A percentile compares a stretch with the other conserved stretches of the same genome.
These are phyloP conservation scores for Sphenodon punctatus DNA, from an alignment of 2,797 vertebrate species.

Conservation along the genomic window DNA sequence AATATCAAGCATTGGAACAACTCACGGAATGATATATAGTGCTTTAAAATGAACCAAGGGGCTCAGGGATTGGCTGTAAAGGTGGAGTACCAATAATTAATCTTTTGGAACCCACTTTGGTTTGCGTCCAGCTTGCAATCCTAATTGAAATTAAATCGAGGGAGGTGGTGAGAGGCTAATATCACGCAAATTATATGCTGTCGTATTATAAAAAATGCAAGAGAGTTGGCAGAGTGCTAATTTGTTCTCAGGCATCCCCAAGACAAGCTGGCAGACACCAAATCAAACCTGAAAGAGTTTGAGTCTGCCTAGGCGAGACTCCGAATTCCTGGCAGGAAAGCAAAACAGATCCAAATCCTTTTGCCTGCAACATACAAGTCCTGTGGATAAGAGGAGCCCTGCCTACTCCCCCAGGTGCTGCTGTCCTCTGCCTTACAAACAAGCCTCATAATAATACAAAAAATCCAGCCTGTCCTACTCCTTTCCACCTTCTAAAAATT, in stretches of 20 bases:
- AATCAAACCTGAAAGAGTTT: conserved; percentile 28
- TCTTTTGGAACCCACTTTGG: conserved; percentile 9
- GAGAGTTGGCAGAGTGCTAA: conserved; percentile 1
- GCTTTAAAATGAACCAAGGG: conserved; percentile 35
- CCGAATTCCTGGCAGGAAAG: conserved; percentile 41
- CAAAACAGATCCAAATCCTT: conserved; percentile 44
- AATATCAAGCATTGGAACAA: conserved; percentile 42
- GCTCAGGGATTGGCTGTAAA: conserved; percentile 19
- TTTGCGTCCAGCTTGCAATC: conserved; percentile 33
- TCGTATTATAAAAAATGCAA: background rate
- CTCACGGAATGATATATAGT: conserved; percentile 16
- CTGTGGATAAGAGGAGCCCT: conserved; percentile 61
- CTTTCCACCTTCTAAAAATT: conserved; percentile 34
- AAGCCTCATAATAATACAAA: conserved; percentile 46
- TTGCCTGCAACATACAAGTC: conserved; percentile 54
- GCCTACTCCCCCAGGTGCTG: conserved; percentile 59
- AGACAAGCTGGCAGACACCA: conserved; percentile 6
- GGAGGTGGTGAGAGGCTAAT: background rate
- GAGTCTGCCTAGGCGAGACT: conserved; percentile 26
- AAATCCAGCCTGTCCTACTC: conserved; percentile 44
- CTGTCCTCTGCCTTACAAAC: conserved; percentile 43
- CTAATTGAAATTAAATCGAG: conserved; percentile 55
- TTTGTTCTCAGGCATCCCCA: conserved; percentile 21
- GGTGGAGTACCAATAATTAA: conserved; percentile 1
- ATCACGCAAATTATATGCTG: conserved; percentile 38